A percentile compares a stretch with the other conserved stretches of the same genome.
These are phyloP conservation scores for Yponomeuta malinellus DNA, from an alignment of 2,888 invertebrate species.

Conservation along the genomic window DNA sequence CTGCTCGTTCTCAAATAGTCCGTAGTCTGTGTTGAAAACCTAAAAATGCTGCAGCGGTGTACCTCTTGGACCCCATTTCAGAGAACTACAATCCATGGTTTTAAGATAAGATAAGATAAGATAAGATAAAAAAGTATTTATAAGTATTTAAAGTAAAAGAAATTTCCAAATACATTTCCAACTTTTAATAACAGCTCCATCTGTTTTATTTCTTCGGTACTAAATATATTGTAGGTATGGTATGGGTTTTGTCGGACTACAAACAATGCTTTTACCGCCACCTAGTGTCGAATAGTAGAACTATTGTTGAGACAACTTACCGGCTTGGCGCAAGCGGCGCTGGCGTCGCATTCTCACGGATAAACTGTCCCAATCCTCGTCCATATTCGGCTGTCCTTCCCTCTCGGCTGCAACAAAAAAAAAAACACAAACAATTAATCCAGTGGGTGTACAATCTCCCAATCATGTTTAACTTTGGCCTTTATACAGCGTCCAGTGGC, in stretches of 20 bases:
- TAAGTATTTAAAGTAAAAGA: too few species aligned
- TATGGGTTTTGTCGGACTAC: too few species aligned
- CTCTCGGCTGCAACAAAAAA: constrained; percentile 50
- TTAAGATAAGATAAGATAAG: too few species aligned
- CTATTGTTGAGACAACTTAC: constrained; percentile 42
- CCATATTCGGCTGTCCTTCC: constrained; percentile 78
- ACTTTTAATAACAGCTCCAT: neutral
- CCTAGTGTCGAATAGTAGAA: constrained; percentile 27
- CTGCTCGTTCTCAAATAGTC: neutral
- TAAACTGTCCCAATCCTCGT: constrained; percentile 87
- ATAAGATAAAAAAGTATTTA: too few species aligned
- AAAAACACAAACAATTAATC: constrained; percentile 2
- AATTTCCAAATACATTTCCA: too few species aligned
- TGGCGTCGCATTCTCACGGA: constrained; percentile 84
- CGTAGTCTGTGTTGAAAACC: too few species aligned
- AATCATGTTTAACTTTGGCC: too few species aligned
- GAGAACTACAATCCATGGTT: too few species aligned
- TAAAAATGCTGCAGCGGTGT: too few species aligned
- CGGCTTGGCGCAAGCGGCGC: constrained; percentile 66
- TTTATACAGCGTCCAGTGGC: too few species aligned
- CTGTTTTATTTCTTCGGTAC: neutral
- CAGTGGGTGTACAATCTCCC: constrained; percentile 14
- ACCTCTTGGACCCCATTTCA: too few species aligned
- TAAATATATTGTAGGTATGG: too few species aligned
- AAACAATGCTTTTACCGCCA: constrained; percentile 22